Conservation (phyloP, 2,888 invertebrate species). For the Dichetophora obliterata region DNA sequence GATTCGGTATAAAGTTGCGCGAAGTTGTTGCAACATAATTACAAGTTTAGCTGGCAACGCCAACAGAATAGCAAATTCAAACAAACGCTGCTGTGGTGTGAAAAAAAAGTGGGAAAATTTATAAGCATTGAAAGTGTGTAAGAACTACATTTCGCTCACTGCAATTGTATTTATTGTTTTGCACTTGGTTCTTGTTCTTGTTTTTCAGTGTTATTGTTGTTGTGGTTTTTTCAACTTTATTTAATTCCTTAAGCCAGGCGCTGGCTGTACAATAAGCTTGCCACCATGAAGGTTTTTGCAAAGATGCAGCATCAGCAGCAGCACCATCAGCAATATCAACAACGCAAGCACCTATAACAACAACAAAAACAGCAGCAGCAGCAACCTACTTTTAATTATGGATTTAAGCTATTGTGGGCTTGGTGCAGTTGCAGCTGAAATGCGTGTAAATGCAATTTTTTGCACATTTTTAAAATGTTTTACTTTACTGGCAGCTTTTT, state of each 20-base stretch:
- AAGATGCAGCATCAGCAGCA: conserved; percentile 41
- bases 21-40: conserved; percentile 61
- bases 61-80: conserved; percentile 46
- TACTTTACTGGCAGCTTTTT: conserved; percentile 32
- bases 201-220: background rate
- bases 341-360: conserved; percentile 36
- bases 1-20: background rate
- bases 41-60: conserved; percentile 50
- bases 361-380: conserved; percentile 3
- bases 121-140: background rate
- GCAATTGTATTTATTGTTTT: background rate
- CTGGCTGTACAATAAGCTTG: conserved; percentile 30
- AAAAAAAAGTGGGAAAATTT: background rate
- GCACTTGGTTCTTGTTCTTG: background rate
- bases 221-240: background rate
- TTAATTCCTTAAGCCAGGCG: conserved; percentile 35
- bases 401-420: conserved; percentile 41
- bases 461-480: background rate
- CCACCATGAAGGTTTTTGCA: conserved; percentile 2
- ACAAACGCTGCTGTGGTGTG: background rate
- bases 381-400: conserved; percentile 64
- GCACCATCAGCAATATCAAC: conserved; percentile 37
- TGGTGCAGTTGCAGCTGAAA: background rate
- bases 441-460: background rate
- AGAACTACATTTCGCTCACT: background rate